Percentiles rank a stretch among this genome's conserved stretches.
Conservation (phyloP, 2,797 vertebrate genomes). For the Molossus molossus region DNA sequence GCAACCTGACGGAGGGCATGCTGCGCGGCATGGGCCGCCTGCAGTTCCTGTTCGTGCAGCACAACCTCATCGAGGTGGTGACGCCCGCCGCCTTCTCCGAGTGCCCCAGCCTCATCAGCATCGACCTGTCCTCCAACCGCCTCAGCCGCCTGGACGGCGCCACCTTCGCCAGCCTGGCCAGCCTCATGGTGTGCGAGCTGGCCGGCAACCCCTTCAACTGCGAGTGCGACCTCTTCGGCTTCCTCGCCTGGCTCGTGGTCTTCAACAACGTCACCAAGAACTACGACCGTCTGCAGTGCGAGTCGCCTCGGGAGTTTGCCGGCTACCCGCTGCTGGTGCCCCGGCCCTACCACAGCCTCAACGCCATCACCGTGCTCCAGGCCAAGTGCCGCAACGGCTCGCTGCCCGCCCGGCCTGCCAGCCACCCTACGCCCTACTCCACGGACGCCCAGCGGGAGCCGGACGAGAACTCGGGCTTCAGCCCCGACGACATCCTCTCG, state of each 20-base stretch:
- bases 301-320: slow-evolving; percentile 96
- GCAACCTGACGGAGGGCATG: slow-evolving; percentile 98
- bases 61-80: slow-evolving; percentile 98
- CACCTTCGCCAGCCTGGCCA: slow-evolving; percentile 95
- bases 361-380: slow-evolving; percentile 96
- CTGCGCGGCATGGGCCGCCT: slow-evolving; percentile 96
- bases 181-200: slow-evolving; percentile 97
- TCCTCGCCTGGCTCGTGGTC: slow-evolving; percentile 96
- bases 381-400: slow-evolving; percentile 96
- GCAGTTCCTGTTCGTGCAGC: slow-evolving; percentile 98
- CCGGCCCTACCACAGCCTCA: slow-evolving; percentile 94
- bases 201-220: slow-evolving; percentile 99
- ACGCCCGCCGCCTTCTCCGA: slow-evolving; percentile 97
- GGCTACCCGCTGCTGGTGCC: slow-evolving; percentile 96
- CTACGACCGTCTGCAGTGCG: slow-evolving; percentile 98
- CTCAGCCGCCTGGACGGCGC: slow-evolving; percentile 96
- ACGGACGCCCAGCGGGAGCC: slow-evolving; percentile 92
- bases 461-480: slow-evolving; percentile 95
- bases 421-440: slow-evolving; percentile 93
- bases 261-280: slow-evolving; percentile 99
- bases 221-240: slow-evolving; percentile 96
- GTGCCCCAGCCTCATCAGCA: slow-evolving; percentile 97
- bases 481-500: slow-evolving; percentile 92
- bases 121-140: slow-evolving; percentile 98
- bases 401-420: slow-evolving; percentile 91